Conservation (phyloP, 1,140 invertebrate species). For the Papilio machaon region DNA sequence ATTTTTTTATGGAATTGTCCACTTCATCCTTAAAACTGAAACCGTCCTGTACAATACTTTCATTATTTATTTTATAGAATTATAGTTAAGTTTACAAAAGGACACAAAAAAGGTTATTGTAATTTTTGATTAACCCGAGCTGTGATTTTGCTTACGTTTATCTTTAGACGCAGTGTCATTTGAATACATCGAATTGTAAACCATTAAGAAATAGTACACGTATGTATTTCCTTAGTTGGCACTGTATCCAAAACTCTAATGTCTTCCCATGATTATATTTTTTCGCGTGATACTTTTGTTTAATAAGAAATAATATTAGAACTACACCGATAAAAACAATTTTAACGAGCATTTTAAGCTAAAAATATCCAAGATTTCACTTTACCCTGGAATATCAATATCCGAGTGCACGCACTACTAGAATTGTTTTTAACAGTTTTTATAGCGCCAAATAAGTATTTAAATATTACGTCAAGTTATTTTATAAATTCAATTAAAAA, state of each 20-base stretch:
- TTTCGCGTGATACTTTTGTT: conserved; percentile 31
- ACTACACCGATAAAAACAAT: background rate
- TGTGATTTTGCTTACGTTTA: conserved; percentile 80
- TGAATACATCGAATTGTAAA: conserved; percentile 44
- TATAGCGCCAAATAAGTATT: too few relatives aligned
- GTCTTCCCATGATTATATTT: conserved; percentile 52
- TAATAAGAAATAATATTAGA: background rate
- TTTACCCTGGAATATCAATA: background rate
- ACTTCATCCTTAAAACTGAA: conserved; percentile 67
- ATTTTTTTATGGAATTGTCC: conserved; percentile 55
- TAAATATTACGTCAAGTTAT: too few relatives aligned
- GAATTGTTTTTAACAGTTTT: background rate
- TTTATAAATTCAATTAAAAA: background rate
- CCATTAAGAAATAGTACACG: conserved; percentile 40
- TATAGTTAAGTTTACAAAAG: conserved; percentile 71
- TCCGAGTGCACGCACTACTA: background rate
- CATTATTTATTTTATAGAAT: conserved; percentile 79
- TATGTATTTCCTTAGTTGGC: conserved; percentile 41
- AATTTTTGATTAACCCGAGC: conserved; percentile 79
- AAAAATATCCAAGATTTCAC: background rate
- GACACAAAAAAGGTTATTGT: conserved; percentile 74
- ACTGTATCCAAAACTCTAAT: conserved; percentile 50
- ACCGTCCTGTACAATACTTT: conserved; percentile 75
- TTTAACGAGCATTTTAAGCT: background rate
- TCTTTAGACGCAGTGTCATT: conserved; percentile 63